Conservation (phyloP, 2,797 vertebrate genomes). For the Simalia tracyae region DNA sequence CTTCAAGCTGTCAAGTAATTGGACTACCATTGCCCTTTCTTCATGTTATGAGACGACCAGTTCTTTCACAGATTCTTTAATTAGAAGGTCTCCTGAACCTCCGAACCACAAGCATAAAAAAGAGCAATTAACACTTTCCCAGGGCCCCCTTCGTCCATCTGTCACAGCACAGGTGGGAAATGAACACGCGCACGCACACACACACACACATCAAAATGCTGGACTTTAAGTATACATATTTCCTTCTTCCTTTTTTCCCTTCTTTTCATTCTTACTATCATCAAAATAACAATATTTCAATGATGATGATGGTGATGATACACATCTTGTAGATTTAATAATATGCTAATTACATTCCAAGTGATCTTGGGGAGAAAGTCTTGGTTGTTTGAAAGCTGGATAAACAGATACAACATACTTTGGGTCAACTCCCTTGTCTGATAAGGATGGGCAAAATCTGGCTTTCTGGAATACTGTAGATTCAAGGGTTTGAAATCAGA, state of each 20-base stretch:
- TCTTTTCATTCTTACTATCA: constrained; percentile 35
- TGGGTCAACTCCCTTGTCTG: constrained; percentile 58
- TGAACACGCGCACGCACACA: constrained; percentile 36
- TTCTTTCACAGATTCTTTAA: constrained; percentile 81
- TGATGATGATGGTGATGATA: background rate
- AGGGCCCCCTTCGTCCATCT: constrained; percentile 76
- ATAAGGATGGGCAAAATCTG: constrained; percentile 36
- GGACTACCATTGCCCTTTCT: constrained; percentile 66
- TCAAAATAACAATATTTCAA: constrained; percentile 32
- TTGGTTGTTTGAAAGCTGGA: constrained; percentile 41
- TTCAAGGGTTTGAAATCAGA: constrained; percentile 41
- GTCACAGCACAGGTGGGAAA: constrained; percentile 79
- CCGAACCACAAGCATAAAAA: constrained; percentile 75
- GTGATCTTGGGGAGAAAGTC: constrained; percentile 48
- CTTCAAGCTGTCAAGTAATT: constrained; percentile 65
- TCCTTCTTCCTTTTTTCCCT: background rate
- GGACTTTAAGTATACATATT: constrained; percentile 49
- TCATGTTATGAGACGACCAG: constrained; percentile 79
- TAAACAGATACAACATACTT: constrained; percentile 60
- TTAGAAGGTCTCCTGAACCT: constrained; percentile 82
- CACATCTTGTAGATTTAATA: constrained; percentile 55
- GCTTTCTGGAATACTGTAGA: constrained; percentile 11
- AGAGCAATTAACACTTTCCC: constrained; percentile 82
- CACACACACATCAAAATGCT: constrained; percentile 52
- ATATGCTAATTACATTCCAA: constrained; percentile 57